These are phyloP conservation scores for Drosophila oshimai DNA, from an alignment of 1,140 invertebrate genomes.

Conservation along the genomic window DNA sequence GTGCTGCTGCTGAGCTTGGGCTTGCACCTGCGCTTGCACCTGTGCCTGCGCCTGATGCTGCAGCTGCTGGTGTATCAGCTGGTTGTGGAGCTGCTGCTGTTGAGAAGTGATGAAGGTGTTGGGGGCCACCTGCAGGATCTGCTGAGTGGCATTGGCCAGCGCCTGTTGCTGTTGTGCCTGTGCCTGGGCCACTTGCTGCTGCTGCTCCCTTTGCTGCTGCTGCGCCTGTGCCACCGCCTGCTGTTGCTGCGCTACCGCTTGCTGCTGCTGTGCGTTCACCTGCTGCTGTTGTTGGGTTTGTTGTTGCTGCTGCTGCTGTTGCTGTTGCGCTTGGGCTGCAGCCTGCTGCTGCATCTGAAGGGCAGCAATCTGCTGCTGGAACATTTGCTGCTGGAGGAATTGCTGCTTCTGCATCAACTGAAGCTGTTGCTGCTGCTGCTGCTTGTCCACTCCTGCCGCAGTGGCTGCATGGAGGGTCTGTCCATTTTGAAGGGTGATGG, in stretches of 20 bases:
- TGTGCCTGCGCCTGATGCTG: constrained; percentile 61
- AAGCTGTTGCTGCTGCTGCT: constrained; percentile 60
- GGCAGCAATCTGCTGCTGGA: constrained; percentile 73
- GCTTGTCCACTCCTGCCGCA: constrained; percentile 55
- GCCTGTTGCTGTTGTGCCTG: constrained; percentile 76
- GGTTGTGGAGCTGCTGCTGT: constrained; percentile 69
- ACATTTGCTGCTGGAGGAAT: constrained; percentile 62
- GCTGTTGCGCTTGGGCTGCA: constrained; percentile 47
- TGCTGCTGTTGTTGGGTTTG: constrained; percentile 49
- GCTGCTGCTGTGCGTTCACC: constrained; percentile 17
- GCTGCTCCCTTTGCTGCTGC: constrained; percentile 77
- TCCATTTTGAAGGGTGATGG: constrained; percentile 76
- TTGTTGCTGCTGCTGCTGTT: constrained; percentile 75
- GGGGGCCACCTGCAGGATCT: constrained; percentile 83
- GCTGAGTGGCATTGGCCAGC: constrained; percentile 61
- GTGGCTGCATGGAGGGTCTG: constrained; percentile 67
- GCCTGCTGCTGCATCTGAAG: constrained; percentile 74
- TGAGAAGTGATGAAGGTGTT: constrained; percentile 61
- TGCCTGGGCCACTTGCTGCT: constrained; percentile 67
- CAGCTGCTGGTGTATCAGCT: constrained; percentile 80
- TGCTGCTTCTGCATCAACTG: constrained; percentile 72
- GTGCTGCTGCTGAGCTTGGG: constrained; percentile 43
- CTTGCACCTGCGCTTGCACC: constrained; percentile 43
- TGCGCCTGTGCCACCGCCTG: constrained; percentile 76
- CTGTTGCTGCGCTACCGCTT: constrained; percentile 55